Conservation (phyloP, 1,140 invertebrate genomes). For the Bursaphelenchus mucronatus region DNA sequence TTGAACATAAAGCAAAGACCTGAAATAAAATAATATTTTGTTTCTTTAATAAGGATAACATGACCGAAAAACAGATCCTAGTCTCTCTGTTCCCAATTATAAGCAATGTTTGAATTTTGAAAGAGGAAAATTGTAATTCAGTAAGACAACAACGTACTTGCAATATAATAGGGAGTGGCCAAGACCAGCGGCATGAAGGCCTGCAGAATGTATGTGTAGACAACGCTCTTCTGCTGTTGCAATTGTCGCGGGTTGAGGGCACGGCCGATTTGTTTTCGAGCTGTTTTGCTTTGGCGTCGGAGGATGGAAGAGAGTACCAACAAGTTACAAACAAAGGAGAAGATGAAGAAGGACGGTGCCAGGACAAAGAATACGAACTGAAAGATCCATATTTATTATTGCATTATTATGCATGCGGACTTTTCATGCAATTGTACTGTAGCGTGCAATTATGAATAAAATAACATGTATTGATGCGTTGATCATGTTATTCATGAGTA, state of each 20-base stretch:
- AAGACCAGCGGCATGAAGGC: conserved; percentile 48
- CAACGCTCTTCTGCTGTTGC: conserved; percentile 49
- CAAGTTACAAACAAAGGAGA: conserved; percentile 52
- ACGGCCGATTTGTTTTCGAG: conserved; percentile 51
- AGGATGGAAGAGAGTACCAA: conserved; percentile 51
- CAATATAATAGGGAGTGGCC: conserved; percentile 55
- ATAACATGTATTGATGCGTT: background rate
- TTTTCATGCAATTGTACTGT: background rate
- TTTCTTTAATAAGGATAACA: conserved; percentile 16
- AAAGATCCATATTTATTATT: conserved; percentile 23
- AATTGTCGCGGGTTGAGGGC: conserved; percentile 49
- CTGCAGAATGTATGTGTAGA: conserved; percentile 49
- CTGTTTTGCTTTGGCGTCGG: conserved; percentile 51
- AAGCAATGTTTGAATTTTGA: conserved; percentile 4
- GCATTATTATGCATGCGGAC: background rate
- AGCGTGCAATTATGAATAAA: background rate
- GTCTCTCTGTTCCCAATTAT: conserved; percentile 13
- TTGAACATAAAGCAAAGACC: conserved; percentile 56
- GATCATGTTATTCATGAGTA: background rate
- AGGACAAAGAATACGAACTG: conserved; percentile 55
- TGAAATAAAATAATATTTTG: conserved; percentile 26
- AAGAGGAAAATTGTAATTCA: background rate
- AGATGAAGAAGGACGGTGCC: conserved; percentile 48
- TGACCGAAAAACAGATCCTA: background rate
- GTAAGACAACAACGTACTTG: conserved; percentile 35